Evolutionary conservation across 2,888 invertebrate genomes (phyloP), one percentile per base, ranked within the genome.

Genomic region (Chironomus tentans): DNA sequence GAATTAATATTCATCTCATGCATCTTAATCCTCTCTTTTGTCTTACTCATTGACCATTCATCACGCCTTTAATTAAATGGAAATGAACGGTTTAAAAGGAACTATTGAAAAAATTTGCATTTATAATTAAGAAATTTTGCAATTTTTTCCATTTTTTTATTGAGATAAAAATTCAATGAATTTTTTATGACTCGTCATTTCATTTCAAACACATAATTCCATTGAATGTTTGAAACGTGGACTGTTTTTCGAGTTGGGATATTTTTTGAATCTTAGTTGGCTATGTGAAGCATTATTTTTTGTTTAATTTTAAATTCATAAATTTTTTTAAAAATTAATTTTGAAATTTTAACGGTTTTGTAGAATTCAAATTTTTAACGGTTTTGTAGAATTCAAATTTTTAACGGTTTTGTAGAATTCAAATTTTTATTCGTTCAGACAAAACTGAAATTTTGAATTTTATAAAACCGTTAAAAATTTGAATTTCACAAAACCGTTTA

Each of bases 81-180:
- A 68, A 68, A 68, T 68, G 68, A 28, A 68, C 5, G 28, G n/a
- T 13, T 28, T 28, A 15, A 10, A 47, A 21, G 7, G n/a, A n/a
- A n/a, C n/a, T n/a, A n/a, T 7, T n/a, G 18, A 7, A 47, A 47
- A 46, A 47, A 62, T 72, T 72, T 72, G 62, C 61, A 72, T 72
- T 72, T 62, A 7, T 72, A 72, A 72, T 72, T 72, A 72, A 72
- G 50, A 61, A 48, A 72, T 21, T 38, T n/a, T 62, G 61, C 61
- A 72, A 62, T 61, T 62, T 61, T 62, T 18, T 18, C 48, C n/a
- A 10, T 10, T 38, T 65, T 65, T 65, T 65, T 13, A 56, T 56
- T 15, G 56, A 56, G 18, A 18, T 15, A 18, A 18, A 56, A 56
- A 10, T 65, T 65, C 21, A 65, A 65, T 65, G 65, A 65, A 65